Conservation (phyloP, 1,140 invertebrate genomes). For the Drosophila albomicans region DNA sequence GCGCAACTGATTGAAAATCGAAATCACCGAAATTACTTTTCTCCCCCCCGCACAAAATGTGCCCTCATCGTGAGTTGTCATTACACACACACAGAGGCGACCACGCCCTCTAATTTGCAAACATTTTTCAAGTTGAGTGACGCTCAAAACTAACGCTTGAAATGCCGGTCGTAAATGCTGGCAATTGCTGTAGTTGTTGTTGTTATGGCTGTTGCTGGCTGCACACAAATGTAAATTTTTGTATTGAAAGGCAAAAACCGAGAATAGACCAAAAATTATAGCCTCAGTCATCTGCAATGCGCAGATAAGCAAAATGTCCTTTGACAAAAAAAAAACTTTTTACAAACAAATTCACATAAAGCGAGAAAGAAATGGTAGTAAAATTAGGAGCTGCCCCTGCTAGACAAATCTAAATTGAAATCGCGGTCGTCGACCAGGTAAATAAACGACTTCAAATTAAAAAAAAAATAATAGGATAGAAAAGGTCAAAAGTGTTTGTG, state of each 20-base stretch:
- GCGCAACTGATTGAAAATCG: neutral
- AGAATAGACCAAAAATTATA: conserved; percentile 30
- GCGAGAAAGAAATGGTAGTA: neutral
- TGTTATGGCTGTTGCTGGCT: neutral
- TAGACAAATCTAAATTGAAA: conserved; percentile 41
- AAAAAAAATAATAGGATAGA: neutral
- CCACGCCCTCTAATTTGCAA: conserved; percentile 1
- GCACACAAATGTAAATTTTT: conserved; percentile 17
- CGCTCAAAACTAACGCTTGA: neutral
- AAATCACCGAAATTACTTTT: neutral
- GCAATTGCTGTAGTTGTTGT: conserved; percentile 1
- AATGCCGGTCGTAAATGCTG: neutral
- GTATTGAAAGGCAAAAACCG: conserved; percentile 1
- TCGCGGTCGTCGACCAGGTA: conserved; percentile 6
- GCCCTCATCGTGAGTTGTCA: neutral
- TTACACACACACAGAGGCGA: neutral
- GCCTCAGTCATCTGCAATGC: conserved; percentile 22
- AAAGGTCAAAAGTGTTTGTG: conserved; percentile 14
- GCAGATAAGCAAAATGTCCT: conserved; percentile 26
- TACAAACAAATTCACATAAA: neutral
- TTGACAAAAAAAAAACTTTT: neutral
- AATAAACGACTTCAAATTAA: conserved; percentile 15
- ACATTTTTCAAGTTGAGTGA: neutral
- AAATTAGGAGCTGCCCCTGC: neutral
- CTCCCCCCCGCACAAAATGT: neutral